Base-by-base conservation (phyloP, 2,888 invertebrate genomes). In the Hanleya hanleyi region DNA sequence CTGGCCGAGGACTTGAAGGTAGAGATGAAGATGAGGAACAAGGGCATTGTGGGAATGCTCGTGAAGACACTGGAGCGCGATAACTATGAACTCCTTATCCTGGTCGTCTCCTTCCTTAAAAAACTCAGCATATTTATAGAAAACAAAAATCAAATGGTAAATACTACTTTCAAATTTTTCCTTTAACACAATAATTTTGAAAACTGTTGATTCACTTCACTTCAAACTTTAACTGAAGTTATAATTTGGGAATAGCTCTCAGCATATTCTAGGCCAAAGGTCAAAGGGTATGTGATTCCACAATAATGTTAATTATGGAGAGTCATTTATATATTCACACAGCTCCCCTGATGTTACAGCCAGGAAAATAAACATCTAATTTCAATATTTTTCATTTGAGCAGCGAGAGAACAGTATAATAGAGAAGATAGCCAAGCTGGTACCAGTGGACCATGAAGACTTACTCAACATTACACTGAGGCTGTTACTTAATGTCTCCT, bases 11-110 rank as follows among this genome's bases (percentile, higher is more conserved):
- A 98, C 92, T 94, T 96, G 9, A 95, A 95, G 89, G 95, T 98
- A 2, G 99, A 99, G 91, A 95, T 97, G 91, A 99, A 99, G 92
- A 99, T 99, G 96, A 94, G 96, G 36, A 96, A 96, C 85, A 96
- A 97, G 90, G 96, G 96, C 86, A 94, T 98, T 79, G 95, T 97
- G 3, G 95, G 95, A 49, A 93, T 97, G 91, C 92, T 98, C 49
- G 94, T 96, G 64, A 96, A 95, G 86, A 95, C 96, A 12, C 92
- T 99, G 89, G 97, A 97, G 85, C 93, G 98, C 77, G 95, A 96
- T 83, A 97, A 97, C 90, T 94, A 94, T 77, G 97, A 98, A 90
- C 93, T 98, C 36, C 92, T 98, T 57, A 95, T 96, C 86, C 92
- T 98, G 71, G 96, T 96, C 67, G 94, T 97, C 29, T 97, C 97